A percentile compares a stretch with the other conserved stretches of the same genome.
Conservation (phyloP, 2,797 vertebrate genomes). For the Erpetoichthys calabaricus region DNA sequence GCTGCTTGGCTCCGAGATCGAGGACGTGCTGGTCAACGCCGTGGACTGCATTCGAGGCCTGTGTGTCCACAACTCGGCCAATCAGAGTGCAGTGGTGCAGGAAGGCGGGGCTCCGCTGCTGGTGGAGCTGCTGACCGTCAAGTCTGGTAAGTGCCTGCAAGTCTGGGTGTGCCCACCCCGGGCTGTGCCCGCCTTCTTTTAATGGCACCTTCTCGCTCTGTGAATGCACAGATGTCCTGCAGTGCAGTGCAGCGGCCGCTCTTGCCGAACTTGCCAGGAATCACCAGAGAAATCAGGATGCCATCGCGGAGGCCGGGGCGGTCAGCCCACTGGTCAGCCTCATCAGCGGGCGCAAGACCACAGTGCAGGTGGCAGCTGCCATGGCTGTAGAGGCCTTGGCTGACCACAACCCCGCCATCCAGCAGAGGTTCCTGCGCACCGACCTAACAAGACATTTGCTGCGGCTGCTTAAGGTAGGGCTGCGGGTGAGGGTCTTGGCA, state of each 20-base stretch:
- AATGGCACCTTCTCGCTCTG: not conserved
- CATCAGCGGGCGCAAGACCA: slow-evolving; percentile 35
- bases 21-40: slow-evolving; percentile 45
- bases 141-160: slow-evolving; percentile 36
- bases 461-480: slow-evolving; percentile 47
- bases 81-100: slow-evolving; percentile 35
- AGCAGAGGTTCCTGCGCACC: slow-evolving; percentile 39
- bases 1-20: slow-evolving; percentile 35
- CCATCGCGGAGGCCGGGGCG: slow-evolving; percentile 31
- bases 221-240: slow-evolving; percentile 34
- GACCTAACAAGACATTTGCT: slow-evolving; percentile 39
- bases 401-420: slow-evolving; percentile 34
- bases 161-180: not conserved
- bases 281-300: slow-evolving; percentile 40
- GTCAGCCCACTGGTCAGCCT: slow-evolving; percentile 39
- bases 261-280: slow-evolving; percentile 43
- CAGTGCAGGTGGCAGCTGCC: slow-evolving; percentile 45
- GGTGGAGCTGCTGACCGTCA: slow-evolving; percentile 37
- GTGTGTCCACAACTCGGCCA: slow-evolving; percentile 31
- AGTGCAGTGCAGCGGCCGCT: slow-evolving; percentile 37
- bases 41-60: slow-evolving; percentile 44
- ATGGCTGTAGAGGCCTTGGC: slow-evolving; percentile 45
- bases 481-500: no score
- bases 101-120: slow-evolving; percentile 38
- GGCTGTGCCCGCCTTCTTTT: not conserved